phyloP scores from a whole-genome alignment of 30 jellyfish, hydroid and myxozoan species.

The Aurelia sp. region DNA sequence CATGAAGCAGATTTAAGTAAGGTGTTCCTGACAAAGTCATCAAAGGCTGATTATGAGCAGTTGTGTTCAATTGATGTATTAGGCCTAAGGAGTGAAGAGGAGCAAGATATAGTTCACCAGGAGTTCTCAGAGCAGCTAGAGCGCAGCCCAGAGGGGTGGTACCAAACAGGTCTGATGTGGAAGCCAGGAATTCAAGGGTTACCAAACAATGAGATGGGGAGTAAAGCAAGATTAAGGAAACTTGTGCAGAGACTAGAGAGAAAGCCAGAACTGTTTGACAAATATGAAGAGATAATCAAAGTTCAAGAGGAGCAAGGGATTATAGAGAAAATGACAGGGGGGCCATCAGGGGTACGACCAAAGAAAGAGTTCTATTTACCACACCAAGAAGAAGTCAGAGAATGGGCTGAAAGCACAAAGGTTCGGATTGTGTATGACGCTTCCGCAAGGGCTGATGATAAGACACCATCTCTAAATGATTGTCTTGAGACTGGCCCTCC shows the following conservation, averaged over 20 bases:
- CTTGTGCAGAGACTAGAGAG: not conserved
- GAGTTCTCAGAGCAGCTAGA: constrained; percentile 29
- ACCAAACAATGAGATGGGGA: constrained; percentile 27
- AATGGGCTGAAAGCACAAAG: constrained; percentile 35
- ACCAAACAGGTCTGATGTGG: constrained; percentile 55
- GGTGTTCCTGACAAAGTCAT: constrained; percentile 14
- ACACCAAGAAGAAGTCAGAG: constrained; percentile 43
- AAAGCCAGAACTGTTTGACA: not conserved
- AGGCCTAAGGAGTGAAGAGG: constrained; percentile 29
- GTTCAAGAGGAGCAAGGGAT: constrained; percentile 46
- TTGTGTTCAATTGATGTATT: constrained; percentile 58
- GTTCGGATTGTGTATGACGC: constrained; percentile 70
- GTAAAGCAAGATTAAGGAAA: constrained; percentile 15
- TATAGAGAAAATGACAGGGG: constrained; percentile 17
- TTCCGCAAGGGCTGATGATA: constrained; percentile 22
- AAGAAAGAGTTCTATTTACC: constrained; percentile 44
- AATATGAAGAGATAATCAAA: not conserved
- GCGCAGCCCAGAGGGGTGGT: constrained; percentile 32
- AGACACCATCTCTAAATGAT: constrained; percentile 49
- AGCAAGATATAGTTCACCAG: not conserved
- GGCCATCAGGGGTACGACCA: not conserved
- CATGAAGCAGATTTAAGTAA: constrained; percentile 31
- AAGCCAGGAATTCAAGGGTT: not conserved
- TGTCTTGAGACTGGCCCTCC: constrained; percentile 75
- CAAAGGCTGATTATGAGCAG: constrained; percentile 15